Base-by-base conservation (phyloP, 2,797 vertebrate genomes). In the Menidia menidia region DNA sequence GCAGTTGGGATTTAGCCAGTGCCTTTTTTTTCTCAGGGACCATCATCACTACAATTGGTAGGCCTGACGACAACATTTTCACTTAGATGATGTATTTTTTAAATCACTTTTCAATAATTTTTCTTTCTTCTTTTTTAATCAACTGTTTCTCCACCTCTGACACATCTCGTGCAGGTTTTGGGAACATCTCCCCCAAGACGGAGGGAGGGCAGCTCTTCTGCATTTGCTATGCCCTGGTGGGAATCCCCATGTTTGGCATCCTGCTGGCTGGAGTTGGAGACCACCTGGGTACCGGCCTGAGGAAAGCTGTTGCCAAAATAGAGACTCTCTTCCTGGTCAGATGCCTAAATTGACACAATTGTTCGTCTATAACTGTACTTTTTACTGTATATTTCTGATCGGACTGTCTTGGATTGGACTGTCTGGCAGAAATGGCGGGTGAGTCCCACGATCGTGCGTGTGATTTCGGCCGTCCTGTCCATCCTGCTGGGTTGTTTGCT, bases 1-100 rank as follows among this genome's bases (percentile, higher is more conserved):
- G 92, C 54, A 93, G 91, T 51, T 98, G 97, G 97, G 95, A 97
- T 86, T 84, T 97, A 78, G 92, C 94, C 75, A 96, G 95, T 50
- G 95, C 96, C 66, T 96, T 97, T 82, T 97, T 98, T 90, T 98
- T 98, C 91, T 96, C 96, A 35, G 97, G 97, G 60, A 98, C 96
- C n/a, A 93, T 98, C 83, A 94, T 98, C 89, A 97, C 96, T 74
- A 98, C 97, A 65, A 97, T 98, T 0, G 97, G 97, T 97, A 85
- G 30, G 92, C 76, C 30, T 66, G 1, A 32, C 33, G 4, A 4
- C 0, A 16, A 25, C 16, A 31, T n/a, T 15, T 25, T 25, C 1
- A 39, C 41, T 54, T 15, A 7, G 11, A 60, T 43, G 0, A 10
- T 7, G 14, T 47, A 35, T 50, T 25, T 55, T 31, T 57, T 15